Conservation (phyloP, 1,140 invertebrate genomes). For the Sycobia sp. region DNA sequence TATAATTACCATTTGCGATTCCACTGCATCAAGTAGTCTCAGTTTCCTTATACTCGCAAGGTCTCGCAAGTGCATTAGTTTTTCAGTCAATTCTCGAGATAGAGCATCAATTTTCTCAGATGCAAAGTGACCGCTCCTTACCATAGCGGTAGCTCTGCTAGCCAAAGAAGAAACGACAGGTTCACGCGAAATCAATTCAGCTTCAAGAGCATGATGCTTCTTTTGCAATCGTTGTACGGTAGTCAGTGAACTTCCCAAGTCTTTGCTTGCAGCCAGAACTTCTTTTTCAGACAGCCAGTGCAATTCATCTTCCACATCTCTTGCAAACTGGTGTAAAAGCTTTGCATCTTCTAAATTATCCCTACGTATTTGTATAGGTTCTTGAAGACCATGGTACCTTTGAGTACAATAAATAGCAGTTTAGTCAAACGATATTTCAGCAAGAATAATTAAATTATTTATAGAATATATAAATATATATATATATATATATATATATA, state of each 20-base stretch:
- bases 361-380: conserved; percentile 85
- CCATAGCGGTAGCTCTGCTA: conserved; percentile 76
- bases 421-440: too few species aligned
- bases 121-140: conserved; percentile 84
- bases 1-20: conserved; percentile 76
- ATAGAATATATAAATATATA: too few species aligned
- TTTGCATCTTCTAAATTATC: conserved; percentile 89
- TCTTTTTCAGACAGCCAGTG: conserved; percentile 87
- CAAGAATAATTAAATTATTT: too few species aligned
- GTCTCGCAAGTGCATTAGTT: conserved; percentile 71
- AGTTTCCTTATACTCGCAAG: conserved; percentile 72
- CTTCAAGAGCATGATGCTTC: conserved; percentile 88
- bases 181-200: conserved; percentile 82
- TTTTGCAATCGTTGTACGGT: conserved; percentile 96
- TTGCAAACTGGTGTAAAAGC: conserved; percentile 81
- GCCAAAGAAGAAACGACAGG: conserved; percentile 76
- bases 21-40: conserved; percentile 79
- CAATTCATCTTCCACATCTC: conserved; percentile 86
- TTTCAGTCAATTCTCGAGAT: conserved; percentile 69
- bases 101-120: conserved; percentile 71
- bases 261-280: conserved; percentile 76
- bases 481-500: too few species aligned
- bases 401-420: too few species aligned
- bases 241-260: conserved; percentile 79
- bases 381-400: conserved; percentile 83